Percentiles rank a stretch among this genome's conserved stretches.
phyloP scores from a whole-genome alignment of 1,140 invertebrate genomes.

The Monochamus saltuarius region DNA sequence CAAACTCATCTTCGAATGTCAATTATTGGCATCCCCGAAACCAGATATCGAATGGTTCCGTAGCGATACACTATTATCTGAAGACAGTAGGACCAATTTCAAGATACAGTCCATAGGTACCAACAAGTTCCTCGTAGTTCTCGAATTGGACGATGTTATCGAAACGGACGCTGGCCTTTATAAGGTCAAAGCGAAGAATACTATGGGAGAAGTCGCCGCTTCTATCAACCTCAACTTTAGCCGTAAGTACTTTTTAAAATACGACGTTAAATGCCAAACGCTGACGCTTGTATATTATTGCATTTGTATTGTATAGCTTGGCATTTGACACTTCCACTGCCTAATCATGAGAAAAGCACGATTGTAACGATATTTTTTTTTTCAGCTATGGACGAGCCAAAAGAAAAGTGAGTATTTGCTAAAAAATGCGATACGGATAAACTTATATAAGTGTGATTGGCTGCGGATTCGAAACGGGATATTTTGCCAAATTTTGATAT shows the following conservation, averaged over 20 bases:
- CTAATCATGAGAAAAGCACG: not conserved
- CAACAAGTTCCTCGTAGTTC: conserved; percentile 85
- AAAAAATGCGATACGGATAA: too few relatives aligned
- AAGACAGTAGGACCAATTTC: conserved; percentile 82
- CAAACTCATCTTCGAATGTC: conserved; percentile 92
- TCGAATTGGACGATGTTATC: conserved; percentile 93
- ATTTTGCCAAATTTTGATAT: conserved; percentile 36
- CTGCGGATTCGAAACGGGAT: conserved; percentile 2
- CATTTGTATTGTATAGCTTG: not conserved
- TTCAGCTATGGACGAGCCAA: conserved; percentile 80
- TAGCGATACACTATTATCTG: conserved; percentile 77
- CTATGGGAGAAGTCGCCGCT: conserved; percentile 95
- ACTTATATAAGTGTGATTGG: not conserved
- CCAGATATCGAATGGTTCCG: conserved; percentile 92
- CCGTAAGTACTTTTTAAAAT: conserved; percentile 71
- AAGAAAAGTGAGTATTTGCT: conserved; percentile 72
- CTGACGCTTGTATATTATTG: too few relatives aligned
- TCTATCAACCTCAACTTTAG: conserved; percentile 99
- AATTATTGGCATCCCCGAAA: conserved; percentile 75
- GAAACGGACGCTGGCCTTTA: conserved; percentile 96
- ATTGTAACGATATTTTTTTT: conserved; percentile 40
- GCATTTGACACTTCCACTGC: too few relatives aligned
- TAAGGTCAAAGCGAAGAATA: conserved; percentile 97
- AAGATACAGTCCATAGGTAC: conserved; percentile 80
- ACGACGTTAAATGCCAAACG: not conserved